Conservation (phyloP, 2,888 invertebrate species). For the Cantharis rustica region DNA sequence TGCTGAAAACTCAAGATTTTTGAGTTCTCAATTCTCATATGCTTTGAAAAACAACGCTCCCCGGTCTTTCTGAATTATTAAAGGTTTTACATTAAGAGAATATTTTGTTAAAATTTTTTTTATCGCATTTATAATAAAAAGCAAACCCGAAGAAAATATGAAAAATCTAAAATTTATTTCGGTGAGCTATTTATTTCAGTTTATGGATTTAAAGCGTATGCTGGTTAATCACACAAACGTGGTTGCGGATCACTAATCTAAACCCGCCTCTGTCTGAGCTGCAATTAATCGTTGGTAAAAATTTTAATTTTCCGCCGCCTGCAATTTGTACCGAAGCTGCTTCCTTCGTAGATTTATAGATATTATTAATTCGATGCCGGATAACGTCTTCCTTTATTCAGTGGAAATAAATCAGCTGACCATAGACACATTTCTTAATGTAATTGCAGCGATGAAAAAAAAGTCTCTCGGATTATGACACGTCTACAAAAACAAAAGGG, state of each 20-base stretch:
- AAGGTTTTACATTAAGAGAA: neutral
- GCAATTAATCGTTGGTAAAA: neutral
- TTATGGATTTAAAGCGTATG: neutral
- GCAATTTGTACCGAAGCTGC: neutral
- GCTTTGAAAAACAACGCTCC: neutral
- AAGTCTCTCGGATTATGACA: conserved; percentile 15
- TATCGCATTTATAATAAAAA: neutral
- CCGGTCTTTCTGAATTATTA: neutral
- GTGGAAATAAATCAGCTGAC: neutral
- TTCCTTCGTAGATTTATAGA: neutral
- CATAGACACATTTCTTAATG: neutral
- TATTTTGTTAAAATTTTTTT: neutral
- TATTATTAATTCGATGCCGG: neutral
- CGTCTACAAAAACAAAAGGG: conserved; percentile 24
- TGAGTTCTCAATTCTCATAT: neutral
- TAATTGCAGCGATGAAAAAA: neutral
- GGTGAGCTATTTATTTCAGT: neutral
- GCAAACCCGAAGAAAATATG: neutral
- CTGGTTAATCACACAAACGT: neutral
- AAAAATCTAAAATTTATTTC: too few species aligned
- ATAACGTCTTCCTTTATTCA: neutral
- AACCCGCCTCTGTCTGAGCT: neutral
- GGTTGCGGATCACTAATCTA: neutral
- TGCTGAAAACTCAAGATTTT: neutral
- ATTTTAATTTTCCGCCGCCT: neutral